Percentiles rank a stretch among this genome's conserved stretches.
Evolutionary conservation across 1,140 invertebrate genomes (phyloP).

Genomic region (Hypsibius dujardini): DNA sequence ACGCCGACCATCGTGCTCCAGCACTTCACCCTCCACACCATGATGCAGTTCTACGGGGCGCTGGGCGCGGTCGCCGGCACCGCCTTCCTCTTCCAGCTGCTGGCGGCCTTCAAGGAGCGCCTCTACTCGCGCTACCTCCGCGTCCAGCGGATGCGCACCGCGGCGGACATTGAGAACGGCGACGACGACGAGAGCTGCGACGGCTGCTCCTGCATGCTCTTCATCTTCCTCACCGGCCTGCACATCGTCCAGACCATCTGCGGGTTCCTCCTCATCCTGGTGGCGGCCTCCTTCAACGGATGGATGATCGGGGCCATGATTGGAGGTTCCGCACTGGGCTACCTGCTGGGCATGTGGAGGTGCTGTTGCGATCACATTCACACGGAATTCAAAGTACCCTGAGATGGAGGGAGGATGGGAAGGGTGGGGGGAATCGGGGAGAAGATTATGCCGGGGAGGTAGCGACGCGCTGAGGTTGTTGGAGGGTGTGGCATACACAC

Average conservation of each 20-base stretch:
- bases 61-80: slow-evolving; percentile 11
- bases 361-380: slow-evolving; percentile 11
- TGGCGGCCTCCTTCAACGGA: slow-evolving; percentile 13
- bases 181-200: slow-evolving; percentile 13
- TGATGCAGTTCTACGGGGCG: slow-evolving; percentile 12
- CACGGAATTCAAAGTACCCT: background rate
- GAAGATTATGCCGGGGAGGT: too few relatives aligned
- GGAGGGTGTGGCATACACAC: too few relatives aligned
- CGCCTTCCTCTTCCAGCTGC: background rate
- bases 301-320: slow-evolving; percentile 14
- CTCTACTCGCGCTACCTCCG: background rate
- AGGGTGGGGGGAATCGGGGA: too few relatives aligned
- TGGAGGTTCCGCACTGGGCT: background rate
- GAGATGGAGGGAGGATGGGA: background rate
- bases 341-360: slow-evolving; percentile 6
- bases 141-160: background rate
- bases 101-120: background rate
- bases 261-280: background rate
- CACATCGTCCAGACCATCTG: slow-evolving; percentile 2
- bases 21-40: slow-evolving; percentile 5
- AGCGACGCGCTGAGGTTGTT: too few relatives aligned
- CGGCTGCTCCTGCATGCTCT: slow-evolving; percentile 16
- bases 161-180: background rate
- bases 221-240: background rate
- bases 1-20: background rate